Evolutionary conservation across 2,113 vertebrate genomes (phyloP), one percentile per base, ranked within the genome.

Genomic region (Acrocephalus arundinaceus): DNA sequence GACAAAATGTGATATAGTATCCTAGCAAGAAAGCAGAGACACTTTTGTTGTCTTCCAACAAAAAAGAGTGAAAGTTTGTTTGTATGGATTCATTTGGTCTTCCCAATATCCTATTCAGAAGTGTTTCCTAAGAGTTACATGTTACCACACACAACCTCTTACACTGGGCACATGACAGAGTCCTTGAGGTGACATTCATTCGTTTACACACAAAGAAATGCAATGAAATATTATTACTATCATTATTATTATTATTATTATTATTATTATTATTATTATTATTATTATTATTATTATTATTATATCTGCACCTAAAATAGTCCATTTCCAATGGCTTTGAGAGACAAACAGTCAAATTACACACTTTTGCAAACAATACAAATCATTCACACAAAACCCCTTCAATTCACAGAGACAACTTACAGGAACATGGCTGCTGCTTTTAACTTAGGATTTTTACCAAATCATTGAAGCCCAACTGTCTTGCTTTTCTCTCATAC

Each of bases 351-450:
- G 45, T 31, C 52, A 46, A 78, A 73, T 43, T 17, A 28, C 43
- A 55, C 8, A 31, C 17, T 61, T 78, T 18, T 25, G 66, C 13
- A 37, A 76, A 54, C 18, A 75, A 24, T 23, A n/a, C 8, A 54
- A 19, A 58, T 20, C 0, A 0, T 37, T 63, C 1, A 1, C 39
- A 55, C 24, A 68, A 43, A 96, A 58, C 3, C 13, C 18, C 62
- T 79, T 73, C 55, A 63, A 43, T 48, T 85, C 39, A 35, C 5
- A 68, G 11, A 2, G 16, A 48, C 55, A 83, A 0, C 15, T 76
- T 54, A 24, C 0, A 3, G 25, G 52, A 28, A 62, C 0, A 0
- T 24, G 49, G 51, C 39, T 59, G 43, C 51, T 74, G 68, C 68
- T 90, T 74, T 80, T 76, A 72, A 79, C 43, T 84, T 19, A 7